Base-by-base conservation (phyloP, 2,888 invertebrate species). In the Drosophila dives region DNA sequence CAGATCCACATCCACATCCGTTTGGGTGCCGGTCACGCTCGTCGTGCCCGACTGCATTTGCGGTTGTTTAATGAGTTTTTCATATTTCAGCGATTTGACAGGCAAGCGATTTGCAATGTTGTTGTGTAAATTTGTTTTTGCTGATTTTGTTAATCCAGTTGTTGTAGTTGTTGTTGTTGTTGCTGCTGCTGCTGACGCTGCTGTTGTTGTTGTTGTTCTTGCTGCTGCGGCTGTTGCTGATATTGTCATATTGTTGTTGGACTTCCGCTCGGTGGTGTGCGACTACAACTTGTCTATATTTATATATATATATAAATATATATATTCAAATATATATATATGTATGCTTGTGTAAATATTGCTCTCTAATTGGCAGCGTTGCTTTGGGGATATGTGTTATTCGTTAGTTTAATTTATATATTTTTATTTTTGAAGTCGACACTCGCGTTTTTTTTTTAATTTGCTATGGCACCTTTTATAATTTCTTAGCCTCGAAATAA, bases 31-130 rank as follows among this genome's bases (percentile, higher is more conserved):
- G 76, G 87, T 87, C 76, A 85, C 79, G 80, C 72, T 77, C 58
- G 77, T 68, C 55, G 61, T 58, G 32, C 73, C 65, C 68, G 67
- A 80, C 76, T 80, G 66, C 81, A 83, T 77, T 69, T 86, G 86
- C 72, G 82, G 81, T 73, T 86, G 84, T 80, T 81, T 87, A 89
- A 85, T 86, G 82, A 89, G 89, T 83, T 89, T 90, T 83, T 91
- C 91, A 87, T 91, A 91, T 91, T 91, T 91, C 64, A 78, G 77
- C 75, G 91, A 83, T 84, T 89, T 91, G 64, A 86, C 89, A 61
- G 89, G 88, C 82, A 90, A 68, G 34, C 76, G 77, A 69, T 70
- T 82, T 71, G 68, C 80, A 75, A 75, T 71, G 69, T 70, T 77
- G 45, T 66, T 55, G 32, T 60, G 29, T 66, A 50, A 50, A 61